A percentile compares a stretch with the other conserved stretches of the same genome.
Conservation (phyloP, 2,797 vertebrate genomes). For the Sylvilagus floridanus region DNA sequence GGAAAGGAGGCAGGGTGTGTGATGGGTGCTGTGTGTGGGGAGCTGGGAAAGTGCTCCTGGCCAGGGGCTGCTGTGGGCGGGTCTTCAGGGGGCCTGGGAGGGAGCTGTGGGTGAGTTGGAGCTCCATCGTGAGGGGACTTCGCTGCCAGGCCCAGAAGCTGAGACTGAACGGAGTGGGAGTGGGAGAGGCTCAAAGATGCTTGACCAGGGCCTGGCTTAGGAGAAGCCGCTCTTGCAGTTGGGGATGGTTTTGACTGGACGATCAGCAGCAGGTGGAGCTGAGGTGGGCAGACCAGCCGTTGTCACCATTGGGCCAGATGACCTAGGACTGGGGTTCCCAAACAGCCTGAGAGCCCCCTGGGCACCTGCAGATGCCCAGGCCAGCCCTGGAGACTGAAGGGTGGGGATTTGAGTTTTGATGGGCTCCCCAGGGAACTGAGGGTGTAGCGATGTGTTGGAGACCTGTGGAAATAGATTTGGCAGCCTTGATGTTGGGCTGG, state of each 20-base stretch:
- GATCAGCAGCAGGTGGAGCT: background rate
- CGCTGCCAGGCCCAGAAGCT: background rate
- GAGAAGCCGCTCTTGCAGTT: background rate
- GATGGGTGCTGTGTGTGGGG: rapidly evolving
- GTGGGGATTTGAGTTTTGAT: background rate
- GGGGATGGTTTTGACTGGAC: no score
- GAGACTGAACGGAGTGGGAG: background rate
- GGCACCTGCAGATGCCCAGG: background rate
- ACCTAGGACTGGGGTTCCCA: background rate
- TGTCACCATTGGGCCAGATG: background rate
- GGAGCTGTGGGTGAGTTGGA: background rate
- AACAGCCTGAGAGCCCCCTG: background rate
- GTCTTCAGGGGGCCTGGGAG: background rate
- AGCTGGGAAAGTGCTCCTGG: background rate
- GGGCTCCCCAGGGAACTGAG: background rate
- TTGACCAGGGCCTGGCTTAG: background rate
- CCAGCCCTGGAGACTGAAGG: background rate
- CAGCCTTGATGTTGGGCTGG: background rate
- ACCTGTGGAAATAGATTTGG: background rate
- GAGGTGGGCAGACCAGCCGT: background rate
- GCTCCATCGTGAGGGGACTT: background rate
- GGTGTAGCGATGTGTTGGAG: background rate
- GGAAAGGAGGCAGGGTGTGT: background rate
- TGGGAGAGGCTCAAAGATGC: background rate
- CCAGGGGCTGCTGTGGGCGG: background rate